Conservation (phyloP, 2,888 invertebrate species). For the Drosophila planitibia region DNA sequence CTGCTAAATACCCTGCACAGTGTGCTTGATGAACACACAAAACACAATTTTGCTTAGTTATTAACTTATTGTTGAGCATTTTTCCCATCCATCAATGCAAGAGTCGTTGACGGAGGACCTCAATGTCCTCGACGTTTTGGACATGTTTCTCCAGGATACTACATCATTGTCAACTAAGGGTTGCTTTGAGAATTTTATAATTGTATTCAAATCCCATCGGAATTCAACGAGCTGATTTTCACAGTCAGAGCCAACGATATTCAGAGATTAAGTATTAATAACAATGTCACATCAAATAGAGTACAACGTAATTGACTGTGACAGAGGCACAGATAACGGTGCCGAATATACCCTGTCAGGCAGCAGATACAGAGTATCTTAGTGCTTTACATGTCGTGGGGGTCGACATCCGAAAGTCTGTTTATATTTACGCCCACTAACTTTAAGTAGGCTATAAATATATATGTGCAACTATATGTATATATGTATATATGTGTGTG, state of each 20-base stretch:
- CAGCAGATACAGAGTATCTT: not conserved
- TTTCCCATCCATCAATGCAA: not conserved
- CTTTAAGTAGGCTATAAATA: constrained; percentile 78
- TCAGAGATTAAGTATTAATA: not conserved
- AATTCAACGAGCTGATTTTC: not conserved
- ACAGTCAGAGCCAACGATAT: not conserved
- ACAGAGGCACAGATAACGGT: not conserved
- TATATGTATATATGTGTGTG: constrained; percentile 1
- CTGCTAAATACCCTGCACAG: constrained; percentile 23
- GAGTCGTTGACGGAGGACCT: not conserved
- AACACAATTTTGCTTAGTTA: not conserved
- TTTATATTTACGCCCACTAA: constrained; percentile 39
- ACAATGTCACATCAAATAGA: not conserved
- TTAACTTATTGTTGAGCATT: not conserved
- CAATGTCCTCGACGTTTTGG: not conserved
- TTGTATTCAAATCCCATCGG: not conserved
- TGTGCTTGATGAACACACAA: not conserved
- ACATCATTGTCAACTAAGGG: not conserved
- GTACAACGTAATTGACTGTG: not conserved
- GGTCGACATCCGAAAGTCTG: constrained; percentile 41
- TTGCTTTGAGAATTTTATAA: not conserved
- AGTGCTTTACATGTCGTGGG: constrained; percentile 28
- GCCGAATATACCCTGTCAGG: constrained; percentile 1
- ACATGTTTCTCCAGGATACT: not conserved
- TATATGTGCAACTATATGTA: constrained; percentile 28